These are phyloP conservation scores for Asobara japonica DNA, from an alignment of 1,140 invertebrate species.

Conservation along the genomic window DNA sequence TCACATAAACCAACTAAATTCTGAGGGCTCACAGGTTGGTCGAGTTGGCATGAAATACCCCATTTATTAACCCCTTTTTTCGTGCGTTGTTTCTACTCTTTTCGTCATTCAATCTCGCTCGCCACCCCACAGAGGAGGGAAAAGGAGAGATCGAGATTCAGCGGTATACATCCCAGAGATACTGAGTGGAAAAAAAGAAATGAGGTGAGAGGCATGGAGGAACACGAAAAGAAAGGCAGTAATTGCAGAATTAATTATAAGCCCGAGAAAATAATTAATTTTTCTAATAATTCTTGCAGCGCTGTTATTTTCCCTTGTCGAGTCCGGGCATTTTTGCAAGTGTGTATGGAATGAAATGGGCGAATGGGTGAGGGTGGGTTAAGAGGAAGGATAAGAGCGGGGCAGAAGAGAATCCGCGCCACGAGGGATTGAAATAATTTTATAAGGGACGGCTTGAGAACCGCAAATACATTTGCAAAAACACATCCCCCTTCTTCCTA, in stretches of 20 bases:
- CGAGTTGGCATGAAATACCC: too few species aligned
- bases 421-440: slow-evolving; percentile 62
- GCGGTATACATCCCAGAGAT: neutral
- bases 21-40: too few species aligned
- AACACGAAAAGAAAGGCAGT: slow-evolving; percentile 38
- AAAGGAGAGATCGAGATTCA: neutral
- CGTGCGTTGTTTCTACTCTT: neutral
- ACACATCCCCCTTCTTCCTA: slow-evolving; percentile 25
- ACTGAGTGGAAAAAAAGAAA: slow-evolving; percentile 2
- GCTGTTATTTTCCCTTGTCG: slow-evolving; percentile 45
- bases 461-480: slow-evolving; percentile 62
- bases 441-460: slow-evolving; percentile 60
- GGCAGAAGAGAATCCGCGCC: slow-evolving; percentile 26
- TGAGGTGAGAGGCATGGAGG: neutral
- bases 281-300: slow-evolving; percentile 65
- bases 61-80: slow-evolving; percentile 8
- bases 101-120: slow-evolving; percentile 23
- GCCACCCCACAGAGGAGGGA: neutral
- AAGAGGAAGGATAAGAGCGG: neutral
- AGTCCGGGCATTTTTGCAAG: neutral
- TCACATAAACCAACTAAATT: too few species aligned
- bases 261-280: slow-evolving; percentile 66
- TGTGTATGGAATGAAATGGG: neutral
- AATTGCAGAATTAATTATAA: slow-evolving; percentile 68
- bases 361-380: neutral